These are phyloP conservation scores for Berghia stephanieae DNA, from an alignment of 1,140 invertebrate species.

Conservation along the genomic window DNA sequence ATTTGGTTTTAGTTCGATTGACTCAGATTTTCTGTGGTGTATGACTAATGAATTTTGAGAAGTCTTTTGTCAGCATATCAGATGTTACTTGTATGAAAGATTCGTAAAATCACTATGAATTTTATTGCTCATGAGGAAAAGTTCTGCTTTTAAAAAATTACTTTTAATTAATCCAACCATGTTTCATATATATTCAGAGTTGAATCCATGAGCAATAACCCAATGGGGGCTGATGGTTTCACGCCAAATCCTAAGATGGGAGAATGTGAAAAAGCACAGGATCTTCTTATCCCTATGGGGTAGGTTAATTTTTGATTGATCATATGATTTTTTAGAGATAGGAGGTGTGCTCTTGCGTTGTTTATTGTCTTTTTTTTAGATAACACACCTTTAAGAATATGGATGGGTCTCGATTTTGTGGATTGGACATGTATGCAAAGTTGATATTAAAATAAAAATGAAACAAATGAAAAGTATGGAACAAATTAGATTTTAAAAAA, in stretches of 20 bases:
- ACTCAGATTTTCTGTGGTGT: neutral
- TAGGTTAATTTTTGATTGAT: constrained; percentile 33
- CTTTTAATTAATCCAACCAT: neutral
- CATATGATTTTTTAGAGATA: constrained; percentile 1
- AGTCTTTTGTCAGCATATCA: neutral
- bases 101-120: neutral
- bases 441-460: neutral
- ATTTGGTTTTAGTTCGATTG: neutral
- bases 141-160: neutral
- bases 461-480: neutral
- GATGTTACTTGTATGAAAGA: neutral
- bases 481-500: neutral
- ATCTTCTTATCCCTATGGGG: constrained; percentile 62
- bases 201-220: constrained; percentile 50
- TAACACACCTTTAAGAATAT: neutral
- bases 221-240: constrained; percentile 32
- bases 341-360: neutral
- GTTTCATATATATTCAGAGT: constrained; percentile 40
- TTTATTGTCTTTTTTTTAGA: neutral
- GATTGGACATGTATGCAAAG: neutral
- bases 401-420: neutral
- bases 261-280: constrained; percentile 48
- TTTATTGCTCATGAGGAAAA: neutral
- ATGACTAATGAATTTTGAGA: neutral
- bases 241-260: constrained; percentile 47